These are phyloP conservation scores for Paracanthobrama guichenoti DNA, from an alignment of 2,113 vertebrate species.

Conservation along the genomic window DNA sequence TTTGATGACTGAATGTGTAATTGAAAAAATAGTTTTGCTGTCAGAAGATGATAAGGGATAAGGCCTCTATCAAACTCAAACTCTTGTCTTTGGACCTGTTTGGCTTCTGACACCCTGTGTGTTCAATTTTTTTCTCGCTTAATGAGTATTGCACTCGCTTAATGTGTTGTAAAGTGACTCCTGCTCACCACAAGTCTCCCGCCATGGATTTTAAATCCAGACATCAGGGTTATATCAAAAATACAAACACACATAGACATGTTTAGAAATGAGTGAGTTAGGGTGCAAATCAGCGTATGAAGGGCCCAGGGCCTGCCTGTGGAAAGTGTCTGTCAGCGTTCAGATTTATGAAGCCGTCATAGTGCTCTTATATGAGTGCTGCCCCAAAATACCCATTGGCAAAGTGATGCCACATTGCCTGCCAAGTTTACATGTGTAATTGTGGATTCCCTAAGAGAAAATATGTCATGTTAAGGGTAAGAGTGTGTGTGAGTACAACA, in stretches of 20 bases:
- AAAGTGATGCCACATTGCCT: constrained; percentile 57
- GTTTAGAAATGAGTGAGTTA: constrained; percentile 58
- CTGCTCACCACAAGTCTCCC: constrained; percentile 61
- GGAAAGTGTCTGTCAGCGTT: constrained; percentile 60
- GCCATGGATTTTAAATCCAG: constrained; percentile 61
- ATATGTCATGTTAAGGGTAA: constrained; percentile 15
- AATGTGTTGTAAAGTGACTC: constrained; percentile 58
- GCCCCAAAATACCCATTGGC: constrained; percentile 47
- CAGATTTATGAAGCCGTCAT: constrained; percentile 73
- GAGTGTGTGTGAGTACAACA: constrained; percentile 25
- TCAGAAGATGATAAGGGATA: constrained; percentile 33
- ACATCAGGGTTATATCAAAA: constrained; percentile 64
- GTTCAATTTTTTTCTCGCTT: constrained; percentile 52
- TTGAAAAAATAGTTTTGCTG: constrained; percentile 8
- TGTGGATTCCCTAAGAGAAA: constrained; percentile 42
- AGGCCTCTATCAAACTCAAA: constrained; percentile 34
- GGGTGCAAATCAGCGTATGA: constrained; percentile 41
- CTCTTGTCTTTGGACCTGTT: constrained; percentile 40
- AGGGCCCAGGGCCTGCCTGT: constrained; percentile 33
- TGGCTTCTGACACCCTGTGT: constrained; percentile 12
- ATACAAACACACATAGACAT: constrained; percentile 59
- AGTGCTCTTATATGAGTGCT: constrained; percentile 61
- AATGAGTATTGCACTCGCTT: constrained; percentile 36
- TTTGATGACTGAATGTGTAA: constrained; percentile 15
- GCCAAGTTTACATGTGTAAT: constrained; percentile 62